Conservation (phyloP, 1,140 invertebrate species). For the Triops cancriformis region DNA sequence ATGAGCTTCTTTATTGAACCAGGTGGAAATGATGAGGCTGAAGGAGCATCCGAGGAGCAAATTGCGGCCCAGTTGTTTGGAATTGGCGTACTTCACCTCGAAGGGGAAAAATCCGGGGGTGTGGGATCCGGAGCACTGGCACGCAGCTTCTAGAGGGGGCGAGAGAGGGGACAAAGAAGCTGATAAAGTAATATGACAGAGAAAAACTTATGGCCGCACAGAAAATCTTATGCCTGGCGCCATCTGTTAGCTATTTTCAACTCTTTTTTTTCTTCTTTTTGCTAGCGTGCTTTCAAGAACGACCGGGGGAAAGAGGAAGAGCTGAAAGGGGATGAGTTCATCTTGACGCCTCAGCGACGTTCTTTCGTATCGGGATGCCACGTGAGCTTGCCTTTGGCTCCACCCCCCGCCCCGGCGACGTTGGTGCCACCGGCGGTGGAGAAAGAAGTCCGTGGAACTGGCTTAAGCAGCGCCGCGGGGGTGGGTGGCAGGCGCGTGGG, state of each 20-base stretch:
- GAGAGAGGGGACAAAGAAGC: constrained; percentile 26
- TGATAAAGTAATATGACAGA: constrained; percentile 32
- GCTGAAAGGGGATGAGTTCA: constrained; percentile 15
- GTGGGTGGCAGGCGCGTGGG: constrained; percentile 23
- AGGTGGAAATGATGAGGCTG: constrained; percentile 20
- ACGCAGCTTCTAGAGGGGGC: constrained; percentile 36
- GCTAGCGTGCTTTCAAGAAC: not conserved
- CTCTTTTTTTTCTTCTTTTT: constrained; percentile 36
- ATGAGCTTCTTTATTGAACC: not conserved
- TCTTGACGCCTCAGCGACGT: constrained; percentile 54
- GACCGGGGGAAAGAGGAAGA: not conserved
- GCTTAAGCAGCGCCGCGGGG: not conserved
- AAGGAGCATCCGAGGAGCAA: constrained; percentile 19
- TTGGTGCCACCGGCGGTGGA: not conserved
- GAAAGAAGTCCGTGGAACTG: constrained; percentile 14
- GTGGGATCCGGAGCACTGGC: constrained; percentile 55
- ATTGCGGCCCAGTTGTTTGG: constrained; percentile 7
- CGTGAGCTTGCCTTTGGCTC: constrained; percentile 42
- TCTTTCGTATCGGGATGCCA: constrained; percentile 74
- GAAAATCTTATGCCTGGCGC: too few species aligned
- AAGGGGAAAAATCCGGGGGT: constrained; percentile 39
- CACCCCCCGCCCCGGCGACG: constrained; percentile 35
- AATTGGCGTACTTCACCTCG: constrained; percentile 8
- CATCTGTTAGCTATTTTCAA: constrained; percentile 21
- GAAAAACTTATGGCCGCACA: too few species aligned